phyloP scores from a whole-genome alignment of 2,797 vertebrate genomes.

The Masticophis lateralis region DNA sequence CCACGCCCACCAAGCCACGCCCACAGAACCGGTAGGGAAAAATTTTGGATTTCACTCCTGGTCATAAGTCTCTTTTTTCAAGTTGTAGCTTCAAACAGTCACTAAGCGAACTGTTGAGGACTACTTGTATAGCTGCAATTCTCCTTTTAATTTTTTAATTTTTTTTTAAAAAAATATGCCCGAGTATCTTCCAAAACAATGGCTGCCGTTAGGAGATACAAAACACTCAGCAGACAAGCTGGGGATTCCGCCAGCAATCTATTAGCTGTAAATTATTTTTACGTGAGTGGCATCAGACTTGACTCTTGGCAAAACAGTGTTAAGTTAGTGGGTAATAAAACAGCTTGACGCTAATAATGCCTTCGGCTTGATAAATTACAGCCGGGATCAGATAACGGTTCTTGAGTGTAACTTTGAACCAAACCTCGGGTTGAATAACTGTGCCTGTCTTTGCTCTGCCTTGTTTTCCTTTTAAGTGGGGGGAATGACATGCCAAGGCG shows the following conservation, averaged over 20 bases:
- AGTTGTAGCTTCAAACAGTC: neutral
- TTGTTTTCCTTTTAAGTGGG: slow-evolving; percentile 25
- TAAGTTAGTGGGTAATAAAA: slow-evolving; percentile 71
- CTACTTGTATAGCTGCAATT: neutral
- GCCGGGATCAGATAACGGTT: slow-evolving; percentile 68
- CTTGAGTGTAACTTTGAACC: slow-evolving; percentile 68
- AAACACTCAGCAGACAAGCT: slow-evolving; percentile 40
- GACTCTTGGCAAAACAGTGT: slow-evolving; percentile 70
- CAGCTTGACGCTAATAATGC: slow-evolving; percentile 71
- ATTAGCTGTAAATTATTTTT: slow-evolving; percentile 67
- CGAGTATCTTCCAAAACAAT: slow-evolving; percentile 31
- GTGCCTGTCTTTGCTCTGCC: slow-evolving; percentile 46
- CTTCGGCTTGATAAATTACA: slow-evolving; percentile 73
- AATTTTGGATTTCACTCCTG: neutral
- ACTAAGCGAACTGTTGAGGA: neutral
- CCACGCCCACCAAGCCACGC: too few species aligned
- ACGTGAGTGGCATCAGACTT: slow-evolving; percentile 69
- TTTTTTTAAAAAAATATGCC: slow-evolving; percentile 23
- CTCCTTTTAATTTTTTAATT: neutral
- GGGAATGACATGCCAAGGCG: neutral
- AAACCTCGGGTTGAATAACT: slow-evolving; percentile 37
- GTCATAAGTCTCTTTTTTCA: neutral
- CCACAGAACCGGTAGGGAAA: too few species aligned
- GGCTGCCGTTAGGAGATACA: slow-evolving; percentile 2
- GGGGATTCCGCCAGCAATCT: slow-evolving; percentile 48